Base-by-base conservation (phyloP, 2,797 vertebrate species). In the Gallinago nigripennis region DNA sequence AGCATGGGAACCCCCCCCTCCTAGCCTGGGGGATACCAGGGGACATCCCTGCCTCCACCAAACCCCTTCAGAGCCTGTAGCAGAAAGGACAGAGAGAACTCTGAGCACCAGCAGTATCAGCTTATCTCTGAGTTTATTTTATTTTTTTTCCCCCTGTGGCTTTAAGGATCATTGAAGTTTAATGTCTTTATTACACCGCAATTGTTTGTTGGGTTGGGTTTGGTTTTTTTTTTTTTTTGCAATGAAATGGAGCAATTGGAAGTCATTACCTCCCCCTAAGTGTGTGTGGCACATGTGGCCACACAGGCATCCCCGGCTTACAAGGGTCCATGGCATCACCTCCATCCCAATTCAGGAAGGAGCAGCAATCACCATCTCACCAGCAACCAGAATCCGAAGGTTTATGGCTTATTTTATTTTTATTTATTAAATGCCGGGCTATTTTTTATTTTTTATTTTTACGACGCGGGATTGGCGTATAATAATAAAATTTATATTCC, bases 51-150 rank as follows among this genome's bases (percentile, higher is more conserved):
- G 2, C n/a, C 53, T 14, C 53, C 68, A 12, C 53, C 37, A n/a
- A n/a, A 45, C 30, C 12, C 68, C 48, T 28, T n/a, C 75, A 35
- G 37, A 30, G 11, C 58, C 6, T 6, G 31, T 2, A 7, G 21
- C 27, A 5, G 70, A 75, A 39, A 31, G 3, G 2, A 2, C 6
- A 1, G 12, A 46, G 18, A 37, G 35, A 71, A 6, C 9, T 66
- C 57, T 8, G 8, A 41, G 39, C 48, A 27, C 31, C 68, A 58
- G 17, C 78, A 17, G 4, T 1, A 8, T 3, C 68, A 8, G 11
- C 15, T 63, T 1, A 7, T 15, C 3, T 53, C 7, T 35, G 9
- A 8, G 27, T 16, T 16, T 3, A 8, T 9, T 21, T 3, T 0
- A 33, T 33, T 37, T 37, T 37, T 37, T 37, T 37, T 3, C 0